Base-by-base conservation (phyloP, 92 coral and sea anemone genomes). In the Heliopora coerulea region DNA sequence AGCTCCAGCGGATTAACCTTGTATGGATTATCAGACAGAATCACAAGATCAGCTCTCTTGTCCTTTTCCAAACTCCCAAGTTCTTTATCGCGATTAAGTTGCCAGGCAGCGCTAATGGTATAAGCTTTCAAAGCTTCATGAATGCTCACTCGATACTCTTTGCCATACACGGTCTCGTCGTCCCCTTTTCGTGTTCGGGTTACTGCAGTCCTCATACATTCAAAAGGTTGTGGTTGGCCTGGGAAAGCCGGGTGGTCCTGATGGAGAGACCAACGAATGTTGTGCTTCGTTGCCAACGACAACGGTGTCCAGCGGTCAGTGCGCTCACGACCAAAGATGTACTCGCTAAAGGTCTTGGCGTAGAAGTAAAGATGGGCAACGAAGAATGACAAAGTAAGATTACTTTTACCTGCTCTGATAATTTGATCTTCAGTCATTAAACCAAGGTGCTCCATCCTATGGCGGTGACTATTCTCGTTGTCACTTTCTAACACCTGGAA, bases 281-380 rank as follows among this genome's bases (percentile, higher is more conserved):
- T 74, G 73, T 69, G 72, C 32, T 79, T 83, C 1, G 77, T 68
- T 6, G 91, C 91, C 56, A 65, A 60, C 13, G 84, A 78, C 49
- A 84, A 67, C 40, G 89, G 92, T 29, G 89, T 62, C 89, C 89
- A 88, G 54, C 87, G 86, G 76, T 85, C 73, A 15, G 89, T 85
- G 23, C 92, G 86, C 39, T 81, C 83, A 62, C 64, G 49, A 3
- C 91, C 91, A 40, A 87, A 60, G 48, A 83, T 80, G 31, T 29
- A 56, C 30, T 87, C 79, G 7, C 68, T 21, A 41, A 40, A 80
- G 12, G 68, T 26, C 27, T 69, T 83, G 11, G 58, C 88, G 62
- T 86, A 86, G 52, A 66, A 84, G 54, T 83, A 83, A 8, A 86
- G 83, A 67, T 86, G 91, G 44, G 32, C 68, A 21, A 86, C 91